Evolutionary conservation across 2,113 vertebrate genomes (phyloP), one percentile per base, ranked within the genome.

Genomic region (Cercocebus atys): DNA sequence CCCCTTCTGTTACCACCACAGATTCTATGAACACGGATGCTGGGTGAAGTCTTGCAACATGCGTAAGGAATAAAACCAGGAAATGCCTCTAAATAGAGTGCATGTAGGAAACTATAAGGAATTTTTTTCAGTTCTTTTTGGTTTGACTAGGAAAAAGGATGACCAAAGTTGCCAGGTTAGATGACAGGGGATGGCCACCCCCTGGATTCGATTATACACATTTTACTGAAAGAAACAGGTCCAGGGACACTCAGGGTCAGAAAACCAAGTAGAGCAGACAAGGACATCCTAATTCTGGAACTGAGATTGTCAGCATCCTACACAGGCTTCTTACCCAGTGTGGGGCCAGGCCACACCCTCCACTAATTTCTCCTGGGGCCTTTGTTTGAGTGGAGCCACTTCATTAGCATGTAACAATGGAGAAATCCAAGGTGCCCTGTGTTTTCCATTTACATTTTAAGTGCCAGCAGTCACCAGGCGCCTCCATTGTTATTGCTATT

Each of bases 401-500:
- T 95, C 57, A 90, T 96, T 95, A 96, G 76, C 96, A 82, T 79
- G 52, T 85, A 59, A 98, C 96, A 96, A 90, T 68, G 57, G 84
- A 88, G 88, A 93, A 40, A 22, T 20, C 68, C 89, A 52, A 96
- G 96, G 84, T 79, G 72, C 59, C 45, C 40, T 47, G 80, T 20
- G 68, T 61, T 88, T 97, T 10, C 40, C 57, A 90, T 96, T 95
- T 68, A 73, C 90, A 95, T 70, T 90, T 93, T 90, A 97, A 97
- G 87, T 82, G 92, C 81, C 57, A 13, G 50, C 87, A 80, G 40
- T 83, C 76, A 32, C 47, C 45, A 10, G 80, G 80, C 0, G 3
- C n/a, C 70, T 92, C 83, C 66, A 92, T 97, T 98, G 90, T 96
- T 86, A 86, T 88, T 90, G 88, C 70, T 96, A 95, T 97, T 97